phyloP scores from a whole-genome alignment of 2,888 invertebrate species.

The Busseola fusca region DNA sequence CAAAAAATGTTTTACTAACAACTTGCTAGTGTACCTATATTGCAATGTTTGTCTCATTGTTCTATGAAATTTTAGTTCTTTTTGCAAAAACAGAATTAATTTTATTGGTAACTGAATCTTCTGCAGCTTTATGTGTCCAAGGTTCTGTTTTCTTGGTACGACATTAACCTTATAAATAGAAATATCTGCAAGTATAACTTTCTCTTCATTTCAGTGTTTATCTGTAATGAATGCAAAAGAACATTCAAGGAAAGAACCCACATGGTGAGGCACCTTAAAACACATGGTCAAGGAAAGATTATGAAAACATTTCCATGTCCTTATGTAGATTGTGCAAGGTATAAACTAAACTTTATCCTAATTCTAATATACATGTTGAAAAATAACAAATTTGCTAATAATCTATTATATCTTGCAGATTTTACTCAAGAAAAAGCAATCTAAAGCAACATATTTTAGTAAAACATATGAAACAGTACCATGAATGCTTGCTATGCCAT shows the following conservation, averaged over 20 bases:
- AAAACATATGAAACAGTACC: slow-evolving; percentile 85
- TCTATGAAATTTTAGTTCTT: neutral
- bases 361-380: neutral
- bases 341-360: slow-evolving; percentile 34
- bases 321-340: slow-evolving; percentile 79
- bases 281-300: slow-evolving; percentile 65
- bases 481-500: slow-evolving; percentile 81
- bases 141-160: neutral
- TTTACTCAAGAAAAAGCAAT: slow-evolving; percentile 88
- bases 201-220: slow-evolving; percentile 75
- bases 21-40: neutral
- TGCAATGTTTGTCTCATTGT: neutral
- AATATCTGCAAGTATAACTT: slow-evolving; percentile 11
- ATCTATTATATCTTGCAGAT: slow-evolving; percentile 68
- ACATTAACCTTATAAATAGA: neutral
- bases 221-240: slow-evolving; percentile 81
- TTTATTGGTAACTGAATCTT: neutral
- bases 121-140: neutral
- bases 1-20: neutral
- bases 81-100: neutral
- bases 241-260: slow-evolving; percentile 77
- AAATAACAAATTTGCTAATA: neutral
- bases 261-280: slow-evolving; percentile 79
- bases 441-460: slow-evolving; percentile 87
- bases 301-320: slow-evolving; percentile 74